Evolutionary conservation across 2,888 invertebrate genomes (phyloP), one percentile per base, ranked within the genome.

Genomic region (Euzetes globulus): DNA sequence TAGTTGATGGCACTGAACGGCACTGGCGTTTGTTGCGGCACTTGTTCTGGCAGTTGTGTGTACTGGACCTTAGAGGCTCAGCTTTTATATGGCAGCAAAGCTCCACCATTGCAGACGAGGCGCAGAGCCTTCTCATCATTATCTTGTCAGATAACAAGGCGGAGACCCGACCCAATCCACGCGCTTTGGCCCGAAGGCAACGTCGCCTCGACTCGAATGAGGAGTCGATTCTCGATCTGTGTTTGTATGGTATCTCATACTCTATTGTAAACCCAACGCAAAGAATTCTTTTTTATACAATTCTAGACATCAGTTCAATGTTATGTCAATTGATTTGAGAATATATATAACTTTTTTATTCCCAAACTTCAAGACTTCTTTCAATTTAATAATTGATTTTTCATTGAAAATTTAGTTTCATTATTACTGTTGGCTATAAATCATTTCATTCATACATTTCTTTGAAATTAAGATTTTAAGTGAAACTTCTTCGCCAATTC

Each of bases 121-220:
- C 37, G 68, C 37, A 41, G 33, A 68, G 68, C 68, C 68, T 37
- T 33, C 37, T 33, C 68, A 68, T 68, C 68, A 68, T 68, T 68
- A 68, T 68, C 68, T 68, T 68, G 68, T 68, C 68, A 68, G 68
- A 45, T 68, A 68, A 68, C 68, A 45, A 68, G 68, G 68, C 41
- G 37, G 22, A 41, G 68, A 37, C 33, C 60, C 60, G 60, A 41
- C 22, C 68, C 68, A 37, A 68, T 68, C 68, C 68, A 68, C 68
- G 68, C 68, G 68, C 68, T 68, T 68, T 68, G 11, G 45, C 68
- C 68, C 68, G 68, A 68, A 68, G 68, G 68, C 68, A 68, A 68
- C 68, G 68, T 7, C 19, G 19, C 2, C 22, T 60, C 52, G 29
- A 58, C 33, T 41, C 5, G 9, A 33, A 68, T 17, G 17, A 37